Percentiles rank a stretch among this genome's conserved stretches.
Conservation (phyloP, 2,113 vertebrate genomes). For the Nannospalax galili region DNA sequence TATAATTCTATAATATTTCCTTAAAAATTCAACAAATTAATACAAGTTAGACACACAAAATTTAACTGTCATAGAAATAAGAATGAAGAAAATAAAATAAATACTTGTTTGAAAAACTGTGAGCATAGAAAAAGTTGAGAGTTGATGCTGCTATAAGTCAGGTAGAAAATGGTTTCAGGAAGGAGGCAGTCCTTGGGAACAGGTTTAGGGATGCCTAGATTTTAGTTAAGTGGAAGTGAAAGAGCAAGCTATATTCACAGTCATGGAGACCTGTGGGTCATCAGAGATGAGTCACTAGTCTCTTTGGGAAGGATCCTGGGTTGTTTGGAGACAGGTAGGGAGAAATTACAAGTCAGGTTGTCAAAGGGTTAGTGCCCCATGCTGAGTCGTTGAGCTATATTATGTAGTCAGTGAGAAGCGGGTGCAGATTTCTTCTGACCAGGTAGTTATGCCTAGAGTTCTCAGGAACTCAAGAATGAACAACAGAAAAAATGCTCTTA, state of each 20-base stretch:
- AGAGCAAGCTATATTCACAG: background rate
- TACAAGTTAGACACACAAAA: background rate
- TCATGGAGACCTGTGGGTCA: background rate
- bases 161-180: background rate
- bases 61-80: background rate
- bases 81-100: background rate
- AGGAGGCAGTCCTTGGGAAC: background rate
- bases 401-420: background rate
- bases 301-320: background rate
- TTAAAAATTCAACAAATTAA: background rate
- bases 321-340: background rate
- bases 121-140: background rate
- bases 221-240: background rate
- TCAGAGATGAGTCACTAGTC: background rate
- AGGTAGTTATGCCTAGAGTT: background rate
- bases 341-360: background rate
- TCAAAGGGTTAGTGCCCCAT: background rate
- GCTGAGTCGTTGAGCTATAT: background rate
- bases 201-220: background rate
- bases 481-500: background rate
- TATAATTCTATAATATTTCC: background rate
- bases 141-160: background rate
- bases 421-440: background rate
- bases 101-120: background rate
- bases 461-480: background rate